These are phyloP conservation scores for Cygnus buccinator DNA, from an alignment of 2,113 vertebrate species.

Conservation along the genomic window DNA sequence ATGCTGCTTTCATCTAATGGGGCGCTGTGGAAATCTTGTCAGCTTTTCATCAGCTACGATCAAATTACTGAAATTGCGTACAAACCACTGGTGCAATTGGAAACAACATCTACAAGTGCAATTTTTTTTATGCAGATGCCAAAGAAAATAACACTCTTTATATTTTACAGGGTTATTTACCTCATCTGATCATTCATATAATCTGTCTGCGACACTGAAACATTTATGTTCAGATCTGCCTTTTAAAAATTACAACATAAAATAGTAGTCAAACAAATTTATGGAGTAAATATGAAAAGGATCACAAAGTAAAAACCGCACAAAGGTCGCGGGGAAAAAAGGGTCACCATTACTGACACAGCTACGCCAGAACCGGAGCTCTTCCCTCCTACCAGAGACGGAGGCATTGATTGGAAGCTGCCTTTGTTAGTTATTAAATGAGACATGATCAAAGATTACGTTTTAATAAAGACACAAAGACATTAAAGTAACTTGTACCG, in stretches of 20 bases:
- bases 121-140: constrained; percentile 76
- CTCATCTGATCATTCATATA: constrained; percentile 43
- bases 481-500: neutral
- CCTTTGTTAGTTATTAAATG: neutral
- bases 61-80: constrained; percentile 86
- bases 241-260: neutral
- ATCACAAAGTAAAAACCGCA: neutral
- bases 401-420: neutral
- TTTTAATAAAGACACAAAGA: neutral
- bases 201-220: constrained; percentile 6
- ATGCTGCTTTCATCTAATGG: constrained; percentile 89
- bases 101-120: constrained; percentile 79
- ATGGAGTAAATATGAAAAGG: constrained; percentile 20
- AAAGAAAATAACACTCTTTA: constrained; percentile 75
- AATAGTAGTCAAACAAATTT: constrained; percentile 12
- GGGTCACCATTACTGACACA: neutral
- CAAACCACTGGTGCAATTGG: constrained; percentile 82
- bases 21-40: constrained; percentile 85
- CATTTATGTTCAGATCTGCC: neutral
- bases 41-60: constrained; percentile 88
- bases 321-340: neutral
- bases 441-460: constrained; percentile 34
- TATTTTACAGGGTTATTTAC: constrained; percentile 74
- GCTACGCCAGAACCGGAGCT: neutral
- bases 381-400: neutral